Evolutionary conservation across 2,888 invertebrate species (phyloP).

Genomic region (Lamellibrachia columna): DNA sequence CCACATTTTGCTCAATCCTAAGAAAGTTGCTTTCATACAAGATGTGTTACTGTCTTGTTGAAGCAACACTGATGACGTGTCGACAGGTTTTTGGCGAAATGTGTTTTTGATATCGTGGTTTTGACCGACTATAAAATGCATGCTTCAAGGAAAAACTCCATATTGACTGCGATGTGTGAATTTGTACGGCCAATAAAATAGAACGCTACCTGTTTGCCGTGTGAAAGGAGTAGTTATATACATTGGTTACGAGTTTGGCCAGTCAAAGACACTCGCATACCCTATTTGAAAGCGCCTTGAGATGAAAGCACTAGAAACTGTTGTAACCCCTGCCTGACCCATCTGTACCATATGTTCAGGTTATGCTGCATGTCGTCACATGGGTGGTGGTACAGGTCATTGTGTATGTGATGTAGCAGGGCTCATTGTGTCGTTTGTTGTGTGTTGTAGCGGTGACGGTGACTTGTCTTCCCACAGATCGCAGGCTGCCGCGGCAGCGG

Average conservation of each 20-base stretch:
- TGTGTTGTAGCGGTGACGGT: constrained; percentile 10
- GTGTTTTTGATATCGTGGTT: background rate
- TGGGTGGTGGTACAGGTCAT: background rate
- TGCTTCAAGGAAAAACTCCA: background rate
- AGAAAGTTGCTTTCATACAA: background rate
- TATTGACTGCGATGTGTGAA: background rate
- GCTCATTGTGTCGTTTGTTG: background rate
- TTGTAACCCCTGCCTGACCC: too few relatives aligned
- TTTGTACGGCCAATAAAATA: background rate
- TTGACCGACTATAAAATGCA: background rate
- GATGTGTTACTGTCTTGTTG: background rate
- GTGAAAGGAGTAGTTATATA: background rate
- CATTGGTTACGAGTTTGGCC: background rate
- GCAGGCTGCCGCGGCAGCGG: constrained; percentile 36
- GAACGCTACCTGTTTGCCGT: background rate
- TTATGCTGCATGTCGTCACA: too few relatives aligned
- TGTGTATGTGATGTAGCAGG: background rate
- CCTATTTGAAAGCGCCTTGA: too few relatives aligned
- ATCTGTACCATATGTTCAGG: background rate
- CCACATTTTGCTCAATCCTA: background rate
- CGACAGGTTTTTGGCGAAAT: background rate
- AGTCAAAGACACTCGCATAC: too few relatives aligned
- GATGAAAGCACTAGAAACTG: too few relatives aligned
- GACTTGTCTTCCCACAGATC: constrained; percentile 21
- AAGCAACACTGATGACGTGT: background rate